Evolutionary conservation across 2,113 vertebrate genomes (phyloP).

Genomic region (Lonchura striata): DNA sequence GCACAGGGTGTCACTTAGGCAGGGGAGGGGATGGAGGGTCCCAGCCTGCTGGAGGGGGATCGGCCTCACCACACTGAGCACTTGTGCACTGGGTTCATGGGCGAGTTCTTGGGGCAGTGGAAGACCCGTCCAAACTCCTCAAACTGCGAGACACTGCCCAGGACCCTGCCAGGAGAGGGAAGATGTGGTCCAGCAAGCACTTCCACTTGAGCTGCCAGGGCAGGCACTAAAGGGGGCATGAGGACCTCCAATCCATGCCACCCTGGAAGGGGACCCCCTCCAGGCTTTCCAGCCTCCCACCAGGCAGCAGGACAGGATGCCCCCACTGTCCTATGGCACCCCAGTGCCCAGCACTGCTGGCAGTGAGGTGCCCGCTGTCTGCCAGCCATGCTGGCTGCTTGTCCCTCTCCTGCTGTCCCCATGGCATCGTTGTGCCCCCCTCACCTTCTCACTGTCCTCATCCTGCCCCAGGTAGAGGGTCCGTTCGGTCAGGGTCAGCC

Average conservation of each 20-base stretch:
- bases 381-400: neutral
- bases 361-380: neutral
- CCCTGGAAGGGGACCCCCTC: no score
- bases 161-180: conserved; percentile 79
- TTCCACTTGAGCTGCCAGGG: no score
- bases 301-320: neutral
- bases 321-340: neutral
- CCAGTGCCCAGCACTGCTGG: neutral
- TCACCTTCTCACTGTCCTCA: conserved; percentile 45
- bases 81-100: conserved; percentile 91
- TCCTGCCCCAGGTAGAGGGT: conserved; percentile 64
- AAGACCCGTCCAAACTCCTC: conserved; percentile 96
- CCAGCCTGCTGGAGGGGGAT: neutral
- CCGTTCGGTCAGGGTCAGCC: conserved; percentile 90
- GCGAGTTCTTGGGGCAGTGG: conserved; percentile 90
- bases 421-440: rapidly evolving
- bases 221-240: no score
- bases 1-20: neutral
- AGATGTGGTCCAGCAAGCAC: no score
- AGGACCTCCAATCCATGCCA: no score
- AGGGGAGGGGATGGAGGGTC: neutral
- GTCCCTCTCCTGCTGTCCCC: neutral
- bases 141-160: conserved; percentile 97
- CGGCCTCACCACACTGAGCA: conserved; percentile 92
- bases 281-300: no score